These are phyloP conservation scores for Conus betulinus DNA, from an alignment of 1,140 invertebrate species.

Conservation along the genomic window DNA sequence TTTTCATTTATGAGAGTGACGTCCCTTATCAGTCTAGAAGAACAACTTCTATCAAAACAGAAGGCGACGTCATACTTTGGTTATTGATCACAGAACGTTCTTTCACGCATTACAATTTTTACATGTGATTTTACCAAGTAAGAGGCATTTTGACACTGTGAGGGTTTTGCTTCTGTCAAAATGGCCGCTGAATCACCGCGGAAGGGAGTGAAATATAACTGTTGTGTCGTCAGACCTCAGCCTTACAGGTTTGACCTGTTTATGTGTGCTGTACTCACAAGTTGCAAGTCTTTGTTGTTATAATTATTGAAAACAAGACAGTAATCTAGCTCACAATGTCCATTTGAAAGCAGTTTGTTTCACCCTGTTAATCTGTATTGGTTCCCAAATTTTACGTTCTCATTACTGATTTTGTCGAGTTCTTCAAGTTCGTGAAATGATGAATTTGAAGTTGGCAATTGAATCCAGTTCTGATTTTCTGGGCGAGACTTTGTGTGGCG, in stretches of 20 bases:
- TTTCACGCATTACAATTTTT: constrained; percentile 39
- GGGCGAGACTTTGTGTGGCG: too few species aligned
- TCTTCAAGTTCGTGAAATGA: too few species aligned
- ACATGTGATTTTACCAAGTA: constrained; percentile 37
- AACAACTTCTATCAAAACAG: constrained; percentile 31
- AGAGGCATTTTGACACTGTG: constrained; percentile 46
- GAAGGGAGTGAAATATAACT: constrained; percentile 76
- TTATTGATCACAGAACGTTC: not conserved
- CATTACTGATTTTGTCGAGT: too few species aligned
- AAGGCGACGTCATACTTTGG: constrained; percentile 33
- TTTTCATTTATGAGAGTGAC: not conserved
- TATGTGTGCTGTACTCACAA: not conserved
- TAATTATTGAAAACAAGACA: too few species aligned
- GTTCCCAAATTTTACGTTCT: too few species aligned
- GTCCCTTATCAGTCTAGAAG: not conserved
- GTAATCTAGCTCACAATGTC: too few species aligned
- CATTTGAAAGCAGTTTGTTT: too few species aligned
- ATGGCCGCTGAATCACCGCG: constrained; percentile 89
- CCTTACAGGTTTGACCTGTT: constrained; percentile 80
- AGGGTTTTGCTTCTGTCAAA: constrained; percentile 36
- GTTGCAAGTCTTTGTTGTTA: too few species aligned
- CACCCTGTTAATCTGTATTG: too few species aligned
- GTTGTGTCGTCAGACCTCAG: constrained; percentile 88
- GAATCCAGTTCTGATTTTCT: too few species aligned
- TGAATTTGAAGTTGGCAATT: too few species aligned